Conservation (phyloP, 2,113 vertebrate genomes). For the Pseudorhombus dupliciocellatus region DNA sequence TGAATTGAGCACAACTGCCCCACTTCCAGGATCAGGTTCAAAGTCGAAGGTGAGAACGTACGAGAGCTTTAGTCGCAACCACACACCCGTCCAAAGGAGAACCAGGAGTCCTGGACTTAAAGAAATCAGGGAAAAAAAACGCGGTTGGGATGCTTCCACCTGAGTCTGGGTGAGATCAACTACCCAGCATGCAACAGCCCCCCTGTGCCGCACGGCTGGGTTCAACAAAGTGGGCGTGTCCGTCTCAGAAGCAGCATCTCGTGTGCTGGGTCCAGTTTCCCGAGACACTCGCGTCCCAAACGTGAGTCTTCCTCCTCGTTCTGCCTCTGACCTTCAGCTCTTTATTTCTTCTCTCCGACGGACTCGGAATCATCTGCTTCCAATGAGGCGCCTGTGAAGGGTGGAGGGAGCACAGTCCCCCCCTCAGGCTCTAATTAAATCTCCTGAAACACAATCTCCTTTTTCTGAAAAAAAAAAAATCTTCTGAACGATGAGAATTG, state of each 20-base stretch:
- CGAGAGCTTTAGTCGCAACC: too few relatives aligned
- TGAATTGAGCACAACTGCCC: slow-evolving; percentile 67
- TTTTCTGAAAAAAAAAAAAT: not conserved
- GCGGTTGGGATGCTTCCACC: slow-evolving; percentile 65
- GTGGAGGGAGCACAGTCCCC: not conserved
- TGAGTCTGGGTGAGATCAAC: slow-evolving; percentile 69
- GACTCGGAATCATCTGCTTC: not conserved
- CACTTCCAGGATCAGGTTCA: slow-evolving; percentile 78
- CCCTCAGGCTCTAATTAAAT: not conserved
- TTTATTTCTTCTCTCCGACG: not conserved
- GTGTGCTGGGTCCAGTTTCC: too few relatives aligned
- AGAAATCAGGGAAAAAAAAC: slow-evolving; percentile 49
- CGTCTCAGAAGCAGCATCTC: not conserved
- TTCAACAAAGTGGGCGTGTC: not conserved
- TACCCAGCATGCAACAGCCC: slow-evolving; percentile 36
- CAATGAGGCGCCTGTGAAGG: not conserved
- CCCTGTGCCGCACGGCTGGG: slow-evolving; percentile 4
- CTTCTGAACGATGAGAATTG: not conserved
- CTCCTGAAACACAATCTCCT: not conserved
- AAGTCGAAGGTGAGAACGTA: slow-evolving; percentile 49
- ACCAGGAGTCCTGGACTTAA: slow-evolving; percentile 40
- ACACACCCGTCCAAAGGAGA: slow-evolving; percentile 44
- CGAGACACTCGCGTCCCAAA: too few relatives aligned
- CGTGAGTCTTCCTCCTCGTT: not conserved
- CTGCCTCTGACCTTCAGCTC: not conserved